phyloP scores from a whole-genome alignment of 1,140 invertebrate species.

The Pseudomyrmex sp. region DNA sequence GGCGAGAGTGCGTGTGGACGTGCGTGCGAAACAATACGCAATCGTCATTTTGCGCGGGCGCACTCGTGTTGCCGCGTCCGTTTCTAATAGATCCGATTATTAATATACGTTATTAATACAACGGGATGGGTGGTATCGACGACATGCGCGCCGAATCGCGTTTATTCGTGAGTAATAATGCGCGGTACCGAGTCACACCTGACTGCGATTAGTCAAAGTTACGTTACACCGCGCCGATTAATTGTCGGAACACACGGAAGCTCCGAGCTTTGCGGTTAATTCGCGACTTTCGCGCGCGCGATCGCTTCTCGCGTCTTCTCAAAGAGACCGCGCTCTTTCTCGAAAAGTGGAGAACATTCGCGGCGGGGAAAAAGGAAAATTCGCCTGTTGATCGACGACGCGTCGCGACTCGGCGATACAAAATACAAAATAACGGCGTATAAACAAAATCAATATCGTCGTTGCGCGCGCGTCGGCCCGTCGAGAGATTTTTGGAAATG shows the following conservation, averaged over 20 bases:
- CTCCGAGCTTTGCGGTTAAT: conserved; percentile 31
- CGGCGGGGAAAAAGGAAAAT: not conserved
- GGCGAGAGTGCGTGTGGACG: too few relatives aligned
- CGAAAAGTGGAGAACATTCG: not conserved
- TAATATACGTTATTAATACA: conserved; percentile 10
- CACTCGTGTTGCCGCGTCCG: not conserved
- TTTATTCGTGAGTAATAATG: conserved; percentile 51
- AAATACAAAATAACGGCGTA: not conserved
- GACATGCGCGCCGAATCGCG: conserved; percentile 10
- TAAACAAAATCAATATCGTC: conserved; percentile 32
- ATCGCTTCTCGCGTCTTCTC: not conserved
- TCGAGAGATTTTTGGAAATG: conserved; percentile 21
- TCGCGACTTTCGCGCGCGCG: not conserved
- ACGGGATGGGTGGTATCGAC: not conserved
- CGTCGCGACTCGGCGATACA: too few relatives aligned
- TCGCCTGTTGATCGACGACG: not conserved
- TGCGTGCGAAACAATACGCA: not conserved
- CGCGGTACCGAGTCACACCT: conserved; percentile 46
- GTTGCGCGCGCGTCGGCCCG: not conserved
- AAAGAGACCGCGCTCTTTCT: too few relatives aligned
- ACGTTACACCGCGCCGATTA: conserved; percentile 31
- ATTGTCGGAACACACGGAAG: conserved; percentile 5
- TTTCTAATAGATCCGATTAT: conserved; percentile 28
- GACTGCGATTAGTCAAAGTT: conserved; percentile 36
- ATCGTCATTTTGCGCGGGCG: not conserved